Conservation (phyloP, 1,140 invertebrate species). For the Dinothrombium tinctorium region DNA sequence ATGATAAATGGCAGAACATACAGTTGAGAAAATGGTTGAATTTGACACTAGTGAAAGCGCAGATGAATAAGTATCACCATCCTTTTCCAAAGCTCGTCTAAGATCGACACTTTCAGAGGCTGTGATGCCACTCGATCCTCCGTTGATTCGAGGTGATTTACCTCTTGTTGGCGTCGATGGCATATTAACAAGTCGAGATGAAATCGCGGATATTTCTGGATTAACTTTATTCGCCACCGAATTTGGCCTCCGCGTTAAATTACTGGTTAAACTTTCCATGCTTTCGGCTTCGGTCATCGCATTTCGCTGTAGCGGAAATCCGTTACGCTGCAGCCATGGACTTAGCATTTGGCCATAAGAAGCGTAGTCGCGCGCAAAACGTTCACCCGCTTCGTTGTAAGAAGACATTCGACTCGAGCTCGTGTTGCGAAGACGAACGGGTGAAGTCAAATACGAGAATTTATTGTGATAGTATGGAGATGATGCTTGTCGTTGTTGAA, state of each 20-base stretch:
- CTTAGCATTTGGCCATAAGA: neutral
- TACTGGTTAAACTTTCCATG: neutral
- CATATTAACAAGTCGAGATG: neutral
- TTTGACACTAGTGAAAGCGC: constrained; percentile 2
- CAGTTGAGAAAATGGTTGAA: constrained; percentile 1
- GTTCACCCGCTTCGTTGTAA: neutral
- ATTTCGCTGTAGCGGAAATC: neutral
- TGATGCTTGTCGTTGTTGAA: neutral
- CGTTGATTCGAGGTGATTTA: neutral
- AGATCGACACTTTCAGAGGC: neutral
- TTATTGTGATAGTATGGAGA: neutral
- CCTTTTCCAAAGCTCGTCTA: neutral
- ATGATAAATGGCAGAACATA: too few relatives aligned
- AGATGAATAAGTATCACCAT: constrained; percentile 1
- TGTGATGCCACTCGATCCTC: neutral
- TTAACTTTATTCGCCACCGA: neutral
- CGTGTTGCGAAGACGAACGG: neutral
- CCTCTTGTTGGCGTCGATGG: neutral
- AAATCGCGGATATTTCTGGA: neutral
- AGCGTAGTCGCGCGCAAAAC: neutral
- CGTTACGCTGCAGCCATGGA: neutral
- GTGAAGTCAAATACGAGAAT: constrained; percentile 4
- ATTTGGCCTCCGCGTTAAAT: neutral
- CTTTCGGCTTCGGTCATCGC: constrained; percentile 1
- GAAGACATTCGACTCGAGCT: neutral